phyloP scores from a whole-genome alignment of 2,113 vertebrate species.

The Shinisaurus crocodilurus region DNA sequence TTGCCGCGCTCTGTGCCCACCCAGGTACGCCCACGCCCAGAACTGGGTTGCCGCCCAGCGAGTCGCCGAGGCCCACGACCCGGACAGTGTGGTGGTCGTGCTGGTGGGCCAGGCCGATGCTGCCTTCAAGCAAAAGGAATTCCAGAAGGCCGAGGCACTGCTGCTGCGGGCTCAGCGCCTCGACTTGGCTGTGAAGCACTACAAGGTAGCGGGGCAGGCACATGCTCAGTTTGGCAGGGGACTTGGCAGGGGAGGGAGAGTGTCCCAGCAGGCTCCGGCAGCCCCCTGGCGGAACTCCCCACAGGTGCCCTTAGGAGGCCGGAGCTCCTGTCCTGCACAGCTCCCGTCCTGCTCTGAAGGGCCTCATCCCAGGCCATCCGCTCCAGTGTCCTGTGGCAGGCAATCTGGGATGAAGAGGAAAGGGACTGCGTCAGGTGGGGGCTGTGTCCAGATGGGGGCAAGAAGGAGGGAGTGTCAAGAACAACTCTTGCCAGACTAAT shows the following conservation, averaged over 20 bases:
- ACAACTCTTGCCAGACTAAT: too few species aligned
- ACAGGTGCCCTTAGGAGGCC: neutral
- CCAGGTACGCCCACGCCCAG: slow-evolving; percentile 93
- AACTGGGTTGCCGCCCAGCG: slow-evolving; percentile 90
- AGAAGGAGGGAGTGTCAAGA: too few species aligned
- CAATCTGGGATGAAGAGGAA: too few species aligned
- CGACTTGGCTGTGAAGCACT: slow-evolving; percentile 88
- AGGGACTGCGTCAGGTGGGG: too few species aligned
- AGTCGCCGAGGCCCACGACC: slow-evolving; percentile 91
- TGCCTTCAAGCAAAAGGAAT: slow-evolving; percentile 92
- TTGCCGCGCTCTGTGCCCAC: neutral
- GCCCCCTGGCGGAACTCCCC: neutral
- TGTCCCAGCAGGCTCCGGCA: neutral
- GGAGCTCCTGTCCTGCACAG: neutral
- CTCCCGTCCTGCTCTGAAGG: too few species aligned
- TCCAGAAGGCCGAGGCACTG: slow-evolving; percentile 92
- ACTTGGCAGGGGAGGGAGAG: neutral
- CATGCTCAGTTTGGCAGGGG: neutral
- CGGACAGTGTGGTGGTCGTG: slow-evolving; percentile 88
- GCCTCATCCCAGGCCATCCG: too few species aligned
- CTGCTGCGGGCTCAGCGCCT: slow-evolving; percentile 92
- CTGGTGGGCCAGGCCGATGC: slow-evolving; percentile 89
- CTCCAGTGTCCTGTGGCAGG: too few species aligned
- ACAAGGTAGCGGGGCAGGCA: slow-evolving; percentile 80
- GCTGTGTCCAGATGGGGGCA: too few species aligned